Base-by-base conservation (phyloP, 92 coral and sea anemone genomes). In the Phenganax stokvisi region DNA sequence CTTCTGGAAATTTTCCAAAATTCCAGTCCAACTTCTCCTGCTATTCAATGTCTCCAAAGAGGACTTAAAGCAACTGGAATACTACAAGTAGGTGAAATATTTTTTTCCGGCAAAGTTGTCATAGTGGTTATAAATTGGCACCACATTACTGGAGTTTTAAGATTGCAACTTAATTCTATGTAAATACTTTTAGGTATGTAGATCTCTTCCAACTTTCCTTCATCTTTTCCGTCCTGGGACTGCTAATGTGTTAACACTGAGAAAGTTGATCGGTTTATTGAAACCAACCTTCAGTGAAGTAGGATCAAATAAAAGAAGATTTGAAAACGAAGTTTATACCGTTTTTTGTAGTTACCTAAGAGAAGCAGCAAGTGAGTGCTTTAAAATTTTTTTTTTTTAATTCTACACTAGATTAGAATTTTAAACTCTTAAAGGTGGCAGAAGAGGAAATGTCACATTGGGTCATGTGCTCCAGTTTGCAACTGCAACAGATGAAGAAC, bases 281-380 rank as follows among this genome's bases (percentile, higher is more conserved):
- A 83, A 90, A 88, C 84, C 90, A 44, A 75, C 59, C 62, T 90
- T 90, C 74, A 82, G 86, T 80, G 87, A 79, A 62, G 87, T 87
- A 56, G 89, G 88, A 10, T 73, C 86, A 25, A 90, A 90, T 80
- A 81, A 71, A 44, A 73, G 89, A 52, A 85, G 10, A 58, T 79
- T 81, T 70, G 90, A 90, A 71, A 80, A 59, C 79, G 80, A 82
- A 29, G 87, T 90, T 54, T 90, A 87, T 59, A 83, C 78, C 44
- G 70, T 37, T 17, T 89, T 89, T 70, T 28, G 81, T 75, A 89
- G 85, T 80, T 89, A 89, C 65, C 72, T 89, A 71, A 85, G 89
- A 79, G 90, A 82, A 85, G 89, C 85, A 57, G 92, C 90, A 87
- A 85, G 92, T 89, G 84, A 89, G 89, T 51, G 15, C 4, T 4